These are phyloP conservation scores for Scaptomyza hsui DNA, from an alignment of 1,140 invertebrate genomes.

Conservation along the genomic window DNA sequence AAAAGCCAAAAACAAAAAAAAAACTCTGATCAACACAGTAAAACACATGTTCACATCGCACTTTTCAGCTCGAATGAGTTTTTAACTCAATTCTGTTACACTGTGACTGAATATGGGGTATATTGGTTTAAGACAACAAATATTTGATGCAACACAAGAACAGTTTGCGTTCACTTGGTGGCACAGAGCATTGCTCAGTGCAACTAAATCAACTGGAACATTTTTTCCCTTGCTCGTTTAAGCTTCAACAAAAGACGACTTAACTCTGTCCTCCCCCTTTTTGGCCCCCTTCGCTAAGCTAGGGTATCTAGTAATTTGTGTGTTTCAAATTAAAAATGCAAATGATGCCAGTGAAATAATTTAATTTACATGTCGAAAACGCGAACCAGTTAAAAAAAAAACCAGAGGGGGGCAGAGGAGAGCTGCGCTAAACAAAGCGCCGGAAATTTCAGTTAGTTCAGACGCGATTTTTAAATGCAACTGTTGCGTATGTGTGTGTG, in stretches of 20 bases:
- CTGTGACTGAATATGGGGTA: background rate
- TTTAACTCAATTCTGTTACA: conserved; percentile 1
- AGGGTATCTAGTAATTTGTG: conserved; percentile 62
- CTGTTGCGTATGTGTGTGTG: background rate
- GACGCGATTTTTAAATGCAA: background rate
- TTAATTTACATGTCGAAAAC: conserved; percentile 59
- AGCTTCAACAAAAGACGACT: too few relatives aligned
- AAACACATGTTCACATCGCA: conserved; percentile 79
- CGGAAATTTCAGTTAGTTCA: conserved; percentile 63
- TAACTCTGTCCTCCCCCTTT: too few relatives aligned
- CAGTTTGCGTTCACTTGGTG: too few relatives aligned
- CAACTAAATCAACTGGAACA: too few relatives aligned
- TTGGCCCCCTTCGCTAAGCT: too few relatives aligned
- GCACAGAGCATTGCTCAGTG: too few relatives aligned
- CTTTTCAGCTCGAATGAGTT: conserved; percentile 54
- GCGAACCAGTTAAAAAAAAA: conserved; percentile 51
- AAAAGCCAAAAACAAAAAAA: conserved; percentile 11
- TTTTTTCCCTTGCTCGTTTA: too few relatives aligned
- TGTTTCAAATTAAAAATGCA: conserved; percentile 80
- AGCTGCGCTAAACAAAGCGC: conserved; percentile 53
- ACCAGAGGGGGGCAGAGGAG: background rate
- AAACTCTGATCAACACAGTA: conserved; percentile 35
- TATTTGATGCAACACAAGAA: too few relatives aligned
- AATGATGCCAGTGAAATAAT: conserved; percentile 69
- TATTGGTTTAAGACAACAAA: conserved; percentile 11